These are phyloP conservation scores for Chaunax sp. DNA, from an alignment of 2,797 vertebrate genomes.

Conservation along the genomic window DNA sequence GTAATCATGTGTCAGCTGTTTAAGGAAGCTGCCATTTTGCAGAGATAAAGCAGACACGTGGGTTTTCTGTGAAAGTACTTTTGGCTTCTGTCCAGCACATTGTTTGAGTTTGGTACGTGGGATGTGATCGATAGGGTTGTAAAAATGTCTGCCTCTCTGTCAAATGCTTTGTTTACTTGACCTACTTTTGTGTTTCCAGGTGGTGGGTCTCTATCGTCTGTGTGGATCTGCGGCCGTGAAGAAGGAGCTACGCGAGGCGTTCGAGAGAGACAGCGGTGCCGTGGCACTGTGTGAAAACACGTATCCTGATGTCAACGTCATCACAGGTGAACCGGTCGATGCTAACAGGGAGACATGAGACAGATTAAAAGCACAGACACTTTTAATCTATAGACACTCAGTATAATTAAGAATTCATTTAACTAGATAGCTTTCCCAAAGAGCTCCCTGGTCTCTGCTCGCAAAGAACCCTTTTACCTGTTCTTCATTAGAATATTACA, in stretches of 20 bases:
- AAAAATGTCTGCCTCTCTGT: constrained; percentile 40
- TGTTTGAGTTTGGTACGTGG: constrained; percentile 26
- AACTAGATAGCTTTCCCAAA: constrained; percentile 6
- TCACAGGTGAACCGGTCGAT: constrained; percentile 90
- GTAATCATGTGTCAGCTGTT: neutral
- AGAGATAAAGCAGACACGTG: constrained; percentile 13
- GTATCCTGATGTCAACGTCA: constrained; percentile 98
- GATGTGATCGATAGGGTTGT: constrained; percentile 45
- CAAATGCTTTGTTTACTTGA: constrained; percentile 51
- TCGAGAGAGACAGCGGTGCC: constrained; percentile 92
- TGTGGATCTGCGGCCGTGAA: constrained; percentile 97
- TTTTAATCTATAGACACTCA: constrained; percentile 8
- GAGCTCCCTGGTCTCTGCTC: neutral
- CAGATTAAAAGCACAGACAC: neutral
- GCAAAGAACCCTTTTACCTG: neutral
- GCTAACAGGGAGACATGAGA: too few species aligned
- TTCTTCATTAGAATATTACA: constrained; percentile 10
- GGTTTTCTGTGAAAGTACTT: constrained; percentile 27
- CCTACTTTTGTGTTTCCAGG: constrained; percentile 80
- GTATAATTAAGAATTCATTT: constrained; percentile 19
- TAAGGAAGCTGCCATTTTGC: neutral
- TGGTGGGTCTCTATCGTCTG: constrained; percentile 95
- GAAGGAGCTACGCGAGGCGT: constrained; percentile 97
- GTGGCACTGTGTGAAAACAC: constrained; percentile 91
- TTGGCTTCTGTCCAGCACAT: constrained; percentile 42